A percentile compares a stretch with the other conserved stretches of the same genome.
These are phyloP conservation scores for Orycteropus afer DNA, from an alignment of 2,113 vertebrate species.

Conservation along the genomic window DNA sequence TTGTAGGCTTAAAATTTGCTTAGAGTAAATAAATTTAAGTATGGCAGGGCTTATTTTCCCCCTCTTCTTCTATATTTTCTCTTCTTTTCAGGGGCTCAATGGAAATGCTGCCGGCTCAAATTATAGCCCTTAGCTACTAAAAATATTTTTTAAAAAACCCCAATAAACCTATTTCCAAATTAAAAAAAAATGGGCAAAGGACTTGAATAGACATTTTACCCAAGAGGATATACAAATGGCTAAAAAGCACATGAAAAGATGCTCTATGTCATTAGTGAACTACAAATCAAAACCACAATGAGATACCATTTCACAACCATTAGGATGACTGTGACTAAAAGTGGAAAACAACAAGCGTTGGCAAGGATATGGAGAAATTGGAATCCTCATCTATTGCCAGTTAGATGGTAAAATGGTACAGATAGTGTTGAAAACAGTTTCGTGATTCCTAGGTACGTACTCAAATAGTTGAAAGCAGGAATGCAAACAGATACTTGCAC, in stretches of 20 bases:
- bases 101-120: background rate
- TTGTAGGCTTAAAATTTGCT: background rate
- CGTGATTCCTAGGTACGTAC: too few species aligned
- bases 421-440: background rate
- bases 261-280: background rate
- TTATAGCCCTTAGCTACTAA: background rate
- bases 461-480: too few species aligned
- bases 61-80: too few species aligned
- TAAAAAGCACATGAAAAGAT: background rate
- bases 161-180: slow-evolving; percentile 57
- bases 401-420: background rate
- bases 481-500: background rate
- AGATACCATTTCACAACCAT: background rate
- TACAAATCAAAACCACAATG: background rate
- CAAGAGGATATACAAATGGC: background rate
- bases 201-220: background rate
- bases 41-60: background rate
- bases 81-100: too few species aligned
- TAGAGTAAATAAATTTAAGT: background rate
- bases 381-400: background rate
- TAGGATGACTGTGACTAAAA: background rate
- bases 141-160: background rate
- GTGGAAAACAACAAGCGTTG: background rate
- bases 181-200: background rate
- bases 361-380: background rate